Conservation (phyloP, 2,797 vertebrate genomes). For the Champsocephalus gunnari region DNA sequence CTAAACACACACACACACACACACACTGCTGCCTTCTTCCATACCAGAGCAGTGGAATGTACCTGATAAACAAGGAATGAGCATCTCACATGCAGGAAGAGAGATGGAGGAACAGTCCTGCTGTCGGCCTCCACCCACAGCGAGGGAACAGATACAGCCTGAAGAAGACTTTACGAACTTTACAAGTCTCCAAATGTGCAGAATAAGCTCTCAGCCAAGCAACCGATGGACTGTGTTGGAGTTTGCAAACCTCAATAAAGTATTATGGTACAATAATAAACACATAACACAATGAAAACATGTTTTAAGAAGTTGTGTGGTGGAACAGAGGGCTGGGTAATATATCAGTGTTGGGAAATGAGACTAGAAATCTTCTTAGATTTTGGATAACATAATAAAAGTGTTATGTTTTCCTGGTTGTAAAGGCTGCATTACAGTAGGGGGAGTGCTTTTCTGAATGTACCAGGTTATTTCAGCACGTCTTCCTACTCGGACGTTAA, state of each 20-base stretch:
- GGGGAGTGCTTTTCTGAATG: no score
- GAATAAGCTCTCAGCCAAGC: conserved; percentile 44
- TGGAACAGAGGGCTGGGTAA: conserved; percentile 3
- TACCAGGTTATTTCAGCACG: no score
- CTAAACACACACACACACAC: conserved; percentile 43
- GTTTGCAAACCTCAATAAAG: conserved; percentile 60
- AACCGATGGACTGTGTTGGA: conserved; percentile 14
- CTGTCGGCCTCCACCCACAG: conserved; percentile 3
- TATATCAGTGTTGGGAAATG: no score
- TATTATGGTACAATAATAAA: conserved; percentile 63
- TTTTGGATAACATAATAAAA: no score
- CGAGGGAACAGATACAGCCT: conserved; percentile 6
- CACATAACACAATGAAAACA: conserved; percentile 50
- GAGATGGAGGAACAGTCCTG: conserved; percentile 29
- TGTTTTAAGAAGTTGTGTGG: conserved; percentile 37
- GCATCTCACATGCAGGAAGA: conserved; percentile 18
- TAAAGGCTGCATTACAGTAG: no score
- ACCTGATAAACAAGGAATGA: conserved; percentile 39
- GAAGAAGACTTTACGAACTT: conserved; percentile 11
- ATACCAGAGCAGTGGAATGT: conserved; percentile 49
- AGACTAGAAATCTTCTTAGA: no score
- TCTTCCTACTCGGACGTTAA: no score
- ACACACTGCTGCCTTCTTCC: conserved; percentile 49
- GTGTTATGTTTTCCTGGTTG: no score
- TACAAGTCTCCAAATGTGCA: conserved; percentile 34